Evolutionary conservation across 2,113 vertebrate species (phyloP).

Genomic region (Girardinichthys multiradiatus): DNA sequence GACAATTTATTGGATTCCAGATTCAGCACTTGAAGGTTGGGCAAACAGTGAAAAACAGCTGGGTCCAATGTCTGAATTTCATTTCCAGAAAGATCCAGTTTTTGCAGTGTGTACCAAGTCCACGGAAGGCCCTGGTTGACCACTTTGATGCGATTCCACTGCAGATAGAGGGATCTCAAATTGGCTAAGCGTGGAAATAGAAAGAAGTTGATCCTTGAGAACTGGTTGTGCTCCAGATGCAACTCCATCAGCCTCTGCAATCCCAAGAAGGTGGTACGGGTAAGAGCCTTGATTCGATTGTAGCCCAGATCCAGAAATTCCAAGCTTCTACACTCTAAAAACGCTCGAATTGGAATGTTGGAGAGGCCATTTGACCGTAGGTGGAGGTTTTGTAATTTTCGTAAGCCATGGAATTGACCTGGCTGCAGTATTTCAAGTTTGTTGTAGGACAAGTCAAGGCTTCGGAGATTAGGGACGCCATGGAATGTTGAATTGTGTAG

Average conservation of each 20-base stretch:
- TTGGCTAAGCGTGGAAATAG: constrained; percentile 97
- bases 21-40: constrained; percentile 95
- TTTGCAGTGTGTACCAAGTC: constrained; percentile 98
- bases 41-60: constrained; percentile 95
- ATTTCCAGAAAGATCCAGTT: constrained; percentile 97
- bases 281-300: constrained; percentile 93
- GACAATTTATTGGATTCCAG: constrained; percentile 98
- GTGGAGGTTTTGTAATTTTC: constrained; percentile 95
- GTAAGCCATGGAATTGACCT: constrained; percentile 94
- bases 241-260: constrained; percentile 94
- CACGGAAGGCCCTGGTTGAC: constrained; percentile 95
- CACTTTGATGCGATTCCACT: constrained; percentile 96
- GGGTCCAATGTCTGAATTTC: constrained; percentile 94
- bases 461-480: constrained; percentile 94
- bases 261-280: constrained; percentile 94
- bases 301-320: constrained; percentile 98
- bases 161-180: constrained; percentile 92
- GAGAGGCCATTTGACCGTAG: constrained; percentile 93
- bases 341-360: constrained; percentile 91
- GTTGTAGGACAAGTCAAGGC: constrained; percentile 97
- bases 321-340: constrained; percentile 95
- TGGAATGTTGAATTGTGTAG: constrained; percentile 97
- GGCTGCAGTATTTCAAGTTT: constrained; percentile 92
- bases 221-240: constrained; percentile 98
- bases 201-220: constrained; percentile 98